These are phyloP conservation scores for Drosophila pectinifera DNA, from an alignment of 1,140 invertebrate species.

Conservation along the genomic window DNA sequence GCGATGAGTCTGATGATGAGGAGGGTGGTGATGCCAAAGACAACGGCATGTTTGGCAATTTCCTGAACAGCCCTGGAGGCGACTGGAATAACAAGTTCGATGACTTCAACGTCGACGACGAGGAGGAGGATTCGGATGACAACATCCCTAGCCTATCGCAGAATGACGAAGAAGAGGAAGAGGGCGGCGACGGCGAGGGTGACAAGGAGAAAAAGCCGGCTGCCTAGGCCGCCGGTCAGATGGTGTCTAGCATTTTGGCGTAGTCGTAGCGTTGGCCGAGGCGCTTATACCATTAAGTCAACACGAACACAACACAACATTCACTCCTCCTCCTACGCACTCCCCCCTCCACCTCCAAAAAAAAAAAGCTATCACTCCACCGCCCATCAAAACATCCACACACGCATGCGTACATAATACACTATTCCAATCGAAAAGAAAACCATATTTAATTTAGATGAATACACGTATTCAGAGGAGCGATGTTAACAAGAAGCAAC, in stretches of 20 bases:
- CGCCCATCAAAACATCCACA: constrained; percentile 28
- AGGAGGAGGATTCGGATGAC: constrained; percentile 78
- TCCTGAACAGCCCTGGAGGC: constrained; percentile 52
- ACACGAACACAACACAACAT: constrained; percentile 39
- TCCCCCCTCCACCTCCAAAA: constrained; percentile 12
- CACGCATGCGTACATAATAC: constrained; percentile 55
- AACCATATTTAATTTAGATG: constrained; percentile 55
- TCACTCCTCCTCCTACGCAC: constrained; percentile 19
- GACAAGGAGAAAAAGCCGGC: constrained; percentile 68
- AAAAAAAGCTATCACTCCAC: constrained; percentile 22
- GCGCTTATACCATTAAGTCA: constrained; percentile 72
- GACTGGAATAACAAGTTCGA: constrained; percentile 81
- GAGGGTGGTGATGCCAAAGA: constrained; percentile 72
- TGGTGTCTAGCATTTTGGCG: constrained; percentile 64
- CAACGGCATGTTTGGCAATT: constrained; percentile 63
- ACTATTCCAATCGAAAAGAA: constrained; percentile 66
- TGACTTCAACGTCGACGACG: constrained; percentile 77
- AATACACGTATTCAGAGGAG: constrained; percentile 56
- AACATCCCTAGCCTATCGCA: constrained; percentile 80
- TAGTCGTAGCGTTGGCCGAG: constrained; percentile 70
- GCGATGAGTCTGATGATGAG: constrained; percentile 93
- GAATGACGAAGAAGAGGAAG: constrained; percentile 78
- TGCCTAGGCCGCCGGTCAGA: constrained; percentile 46
- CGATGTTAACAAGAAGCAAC: constrained; percentile 53
- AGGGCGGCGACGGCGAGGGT: constrained; percentile 67